phyloP scores from a whole-genome alignment of 1,140 invertebrate genomes.

The Homalodisca vitripennis region DNA sequence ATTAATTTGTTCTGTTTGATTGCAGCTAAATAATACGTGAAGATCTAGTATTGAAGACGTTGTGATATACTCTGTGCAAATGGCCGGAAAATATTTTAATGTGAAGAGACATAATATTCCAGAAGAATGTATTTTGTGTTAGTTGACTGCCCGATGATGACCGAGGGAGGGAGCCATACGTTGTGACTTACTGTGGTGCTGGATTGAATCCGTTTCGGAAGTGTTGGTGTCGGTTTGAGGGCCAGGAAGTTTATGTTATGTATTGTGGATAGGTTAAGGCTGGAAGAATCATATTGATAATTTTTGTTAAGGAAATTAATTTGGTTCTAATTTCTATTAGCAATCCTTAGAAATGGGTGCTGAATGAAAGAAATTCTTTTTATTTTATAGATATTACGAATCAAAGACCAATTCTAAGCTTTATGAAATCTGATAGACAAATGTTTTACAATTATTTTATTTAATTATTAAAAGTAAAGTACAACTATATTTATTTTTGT shows the following conservation, averaged over 20 bases:
- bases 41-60: no score
- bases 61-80: slow-evolving; percentile 12
- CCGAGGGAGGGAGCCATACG: not conserved
- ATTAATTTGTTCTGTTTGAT: not conserved
- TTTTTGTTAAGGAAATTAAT: not conserved
- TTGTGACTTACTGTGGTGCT: not conserved
- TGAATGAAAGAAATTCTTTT: slow-evolving; percentile 6
- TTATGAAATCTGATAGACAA: not conserved
- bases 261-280: slow-evolving; percentile 16
- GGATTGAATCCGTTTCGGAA: slow-evolving; percentile 11
- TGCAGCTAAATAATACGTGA: slow-evolving; percentile 1
- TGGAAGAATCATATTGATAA: not conserved
- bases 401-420: not conserved
- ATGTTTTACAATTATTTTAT: not conserved
- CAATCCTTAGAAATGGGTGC: not conserved
- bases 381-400: not conserved
- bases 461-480: slow-evolving; percentile 1
- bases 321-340: not conserved
- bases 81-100: slow-evolving; percentile 4
- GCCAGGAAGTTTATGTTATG: slow-evolving; percentile 13
- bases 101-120: not conserved
- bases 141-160: not conserved
- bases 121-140: slow-evolving; percentile 15
- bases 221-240: not conserved
- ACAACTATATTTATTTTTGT: slow-evolving; percentile 26